Evolutionary conservation across 2,797 vertebrate species (phyloP).

Genomic region (Channa striata): DNA sequence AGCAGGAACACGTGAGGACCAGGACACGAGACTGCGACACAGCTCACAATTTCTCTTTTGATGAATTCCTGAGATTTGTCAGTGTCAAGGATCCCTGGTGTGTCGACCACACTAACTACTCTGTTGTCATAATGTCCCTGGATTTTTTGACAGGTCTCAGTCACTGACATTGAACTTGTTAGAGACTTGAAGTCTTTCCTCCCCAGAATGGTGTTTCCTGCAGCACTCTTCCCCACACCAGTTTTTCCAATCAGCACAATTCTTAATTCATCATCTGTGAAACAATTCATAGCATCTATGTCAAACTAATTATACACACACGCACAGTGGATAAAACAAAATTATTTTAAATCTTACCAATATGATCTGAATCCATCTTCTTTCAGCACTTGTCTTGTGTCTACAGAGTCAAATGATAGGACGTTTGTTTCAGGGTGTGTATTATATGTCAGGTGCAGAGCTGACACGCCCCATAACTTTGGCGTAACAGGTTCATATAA

Average conservation of each 20-base stretch:
- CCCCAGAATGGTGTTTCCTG: too few relatives aligned
- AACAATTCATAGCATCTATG: too few relatives aligned
- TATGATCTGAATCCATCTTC: too few relatives aligned
- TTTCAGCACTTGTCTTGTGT: too few relatives aligned
- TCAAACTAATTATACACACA: too few relatives aligned
- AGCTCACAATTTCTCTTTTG: neutral
- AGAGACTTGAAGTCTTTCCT: fast-evolving
- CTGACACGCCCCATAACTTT: neutral
- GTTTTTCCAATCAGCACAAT: conserved; percentile 29
- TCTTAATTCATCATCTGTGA: conserved; percentile 21
- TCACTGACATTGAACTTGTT: neutral
- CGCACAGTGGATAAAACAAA: too few relatives aligned
- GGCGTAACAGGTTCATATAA: conserved; percentile 9
- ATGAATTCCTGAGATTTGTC: fast-evolving
- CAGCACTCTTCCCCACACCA: conserved; percentile 28
- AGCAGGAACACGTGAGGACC: conserved; percentile 35
- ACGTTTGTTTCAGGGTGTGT: too few relatives aligned
- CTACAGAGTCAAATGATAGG: too few relatives aligned
- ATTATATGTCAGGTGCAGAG: too few relatives aligned
- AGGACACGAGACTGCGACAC: neutral
- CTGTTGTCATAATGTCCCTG: fast-evolving
- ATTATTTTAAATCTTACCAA: too few relatives aligned
- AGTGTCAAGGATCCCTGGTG: conserved; percentile 11
- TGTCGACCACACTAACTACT: neutral
- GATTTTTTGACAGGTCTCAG: neutral